Percentiles rank a stretch among this genome's conserved stretches.
Conservation (phyloP, 2,797 vertebrate genomes). For the Dromococcyx pavoninus region DNA sequence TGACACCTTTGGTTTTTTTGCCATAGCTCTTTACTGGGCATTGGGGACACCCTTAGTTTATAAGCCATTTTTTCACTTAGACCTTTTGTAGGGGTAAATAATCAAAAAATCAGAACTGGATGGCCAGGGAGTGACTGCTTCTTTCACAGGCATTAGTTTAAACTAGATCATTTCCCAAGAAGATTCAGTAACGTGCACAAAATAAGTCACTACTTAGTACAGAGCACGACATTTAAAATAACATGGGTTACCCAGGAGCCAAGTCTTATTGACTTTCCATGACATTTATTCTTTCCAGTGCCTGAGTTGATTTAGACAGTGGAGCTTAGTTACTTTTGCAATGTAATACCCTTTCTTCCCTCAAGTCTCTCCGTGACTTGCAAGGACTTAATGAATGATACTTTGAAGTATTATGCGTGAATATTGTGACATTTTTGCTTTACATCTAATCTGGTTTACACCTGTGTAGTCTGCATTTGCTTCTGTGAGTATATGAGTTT, state of each 20-base stretch:
- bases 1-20: background rate
- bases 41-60: background rate
- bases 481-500: background rate
- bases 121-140: background rate
- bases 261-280: slow-evolving; percentile 40
- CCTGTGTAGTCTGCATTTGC: background rate
- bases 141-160: background rate
- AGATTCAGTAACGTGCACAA: background rate
- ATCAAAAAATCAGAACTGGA: background rate
- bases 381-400: background rate
- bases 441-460: background rate
- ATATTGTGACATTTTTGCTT: background rate
- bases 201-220: slow-evolving; percentile 30
- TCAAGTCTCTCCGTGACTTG: background rate
- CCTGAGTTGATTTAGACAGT: background rate
- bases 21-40: background rate
- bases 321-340: background rate
- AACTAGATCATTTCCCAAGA: background rate
- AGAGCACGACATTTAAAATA: slow-evolving; percentile 44
- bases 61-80: background rate
- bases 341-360: background rate
- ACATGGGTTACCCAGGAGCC: background rate
- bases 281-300: slow-evolving; percentile 33
- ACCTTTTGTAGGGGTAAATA: background rate
- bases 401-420: background rate